These are phyloP conservation scores for Tetragonula carbonaria DNA, from an alignment of 2,888 invertebrate genomes.

Conservation along the genomic window DNA sequence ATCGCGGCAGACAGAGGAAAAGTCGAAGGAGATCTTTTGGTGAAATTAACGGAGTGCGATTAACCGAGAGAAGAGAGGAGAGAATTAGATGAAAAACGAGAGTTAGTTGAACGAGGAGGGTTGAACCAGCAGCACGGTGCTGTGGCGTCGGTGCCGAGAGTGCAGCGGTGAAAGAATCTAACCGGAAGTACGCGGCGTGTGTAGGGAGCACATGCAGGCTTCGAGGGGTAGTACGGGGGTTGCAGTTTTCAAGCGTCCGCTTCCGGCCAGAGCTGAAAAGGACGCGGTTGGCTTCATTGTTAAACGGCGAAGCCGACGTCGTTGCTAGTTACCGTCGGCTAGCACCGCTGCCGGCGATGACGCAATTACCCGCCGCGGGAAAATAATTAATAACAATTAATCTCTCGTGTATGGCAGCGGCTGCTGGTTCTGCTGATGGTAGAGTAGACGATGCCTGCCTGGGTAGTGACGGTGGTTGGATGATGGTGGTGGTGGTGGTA, in stretches of 20 bases:
- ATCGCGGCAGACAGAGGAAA: background rate
- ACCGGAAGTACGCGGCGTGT: conserved; percentile 68
- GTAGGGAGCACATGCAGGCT: conserved; percentile 59
- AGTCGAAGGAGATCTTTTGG: conserved; percentile 29
- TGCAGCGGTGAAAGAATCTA: conserved; percentile 75
- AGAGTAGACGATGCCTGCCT: conserved; percentile 31
- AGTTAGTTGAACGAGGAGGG: conserved; percentile 34
- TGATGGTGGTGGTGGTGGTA: conserved; percentile 50
- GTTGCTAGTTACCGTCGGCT: conserved; percentile 61
- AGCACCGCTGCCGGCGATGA: conserved; percentile 74
- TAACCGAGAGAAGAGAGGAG: background rate
- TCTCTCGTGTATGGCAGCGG: conserved; percentile 81
- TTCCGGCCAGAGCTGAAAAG: conserved; percentile 79
- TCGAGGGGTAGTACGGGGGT: conserved; percentile 60
- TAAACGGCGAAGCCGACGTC: conserved; percentile 75
- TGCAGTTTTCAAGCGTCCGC: conserved; percentile 79
- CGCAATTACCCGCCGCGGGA: conserved; percentile 81
- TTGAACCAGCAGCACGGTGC: conserved; percentile 3
- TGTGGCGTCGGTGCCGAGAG: conserved; percentile 47
- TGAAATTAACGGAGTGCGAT: background rate
- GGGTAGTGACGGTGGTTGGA: conserved; percentile 36
- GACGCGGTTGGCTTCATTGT: conserved; percentile 80
- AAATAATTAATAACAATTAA: conserved; percentile 84
- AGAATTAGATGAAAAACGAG: conserved; percentile 55
- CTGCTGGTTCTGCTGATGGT: conserved; percentile 58